Base-by-base conservation (phyloP, 2,113 vertebrate species). In the Excalfactoria chinensis region DNA sequence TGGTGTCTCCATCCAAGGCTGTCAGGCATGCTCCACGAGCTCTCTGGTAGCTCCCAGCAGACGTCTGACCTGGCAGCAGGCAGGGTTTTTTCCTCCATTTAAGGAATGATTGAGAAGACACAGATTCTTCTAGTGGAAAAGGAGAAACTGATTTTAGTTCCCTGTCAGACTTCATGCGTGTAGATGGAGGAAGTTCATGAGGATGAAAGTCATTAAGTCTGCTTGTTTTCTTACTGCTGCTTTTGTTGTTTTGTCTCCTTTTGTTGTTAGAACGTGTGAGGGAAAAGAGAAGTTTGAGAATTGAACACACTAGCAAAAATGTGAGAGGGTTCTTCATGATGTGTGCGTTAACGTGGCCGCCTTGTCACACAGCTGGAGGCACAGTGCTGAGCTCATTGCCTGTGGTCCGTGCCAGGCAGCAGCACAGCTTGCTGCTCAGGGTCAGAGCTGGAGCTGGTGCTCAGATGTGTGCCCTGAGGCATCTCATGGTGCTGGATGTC, bases 111-210 rank as follows among this genome's bases (percentile, higher is more conserved):
- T 74, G 76, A 90, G 79, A 74, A 91, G 64, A 84, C 8, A 1
- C 56, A 41, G 60, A 91, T 93, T 66, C 59, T 94, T 90, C 81
- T 88, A 84, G 85, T 81, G 66, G 35, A 71, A 93, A 91, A 91
- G n/a, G 69, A 88, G 51, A 90, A 91, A 68, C 43, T 3, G 0
- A 8, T 75, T 91, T 87, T 69, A 35, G 83, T 93, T 67, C 67
- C 23, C 64, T 23, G 26, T 69, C 78, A 62, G 43, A 0, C 66
- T 84, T 84, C 2, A 4, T 49, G 74, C n/a, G 28, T 26, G 11
- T 51, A 67, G 55, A 44, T 19, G 7, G n/a, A 64, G 46, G 48
- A 95, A 60, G 40, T 44, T 62, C 53, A 51, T 2, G 3, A 86
- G 58, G 43, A 63, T 77, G 46, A 68, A 95, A 91, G 56, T 88